Evolutionary conservation across 1,140 invertebrate genomes (phyloP).

Genomic region (Globodera ellingtonae): DNA sequence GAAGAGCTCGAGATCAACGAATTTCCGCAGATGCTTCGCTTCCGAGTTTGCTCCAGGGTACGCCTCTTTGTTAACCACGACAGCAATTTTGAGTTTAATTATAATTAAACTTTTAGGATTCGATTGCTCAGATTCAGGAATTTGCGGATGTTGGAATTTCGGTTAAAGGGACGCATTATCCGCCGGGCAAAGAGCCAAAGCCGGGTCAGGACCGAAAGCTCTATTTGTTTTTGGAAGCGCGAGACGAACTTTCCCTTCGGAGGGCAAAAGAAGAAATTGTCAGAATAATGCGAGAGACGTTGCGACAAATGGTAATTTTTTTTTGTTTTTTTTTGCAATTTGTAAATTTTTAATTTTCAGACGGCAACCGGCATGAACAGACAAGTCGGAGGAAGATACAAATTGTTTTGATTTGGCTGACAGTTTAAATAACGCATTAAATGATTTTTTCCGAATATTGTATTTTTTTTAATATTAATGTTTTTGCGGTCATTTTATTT

Average conservation of each 20-base stretch:
- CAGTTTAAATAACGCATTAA: neutral
- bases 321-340: conserved; percentile 21
- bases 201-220: conserved; percentile 89
- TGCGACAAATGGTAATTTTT: conserved; percentile 50
- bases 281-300: conserved; percentile 88
- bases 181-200: conserved; percentile 76
- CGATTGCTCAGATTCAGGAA: conserved; percentile 94
- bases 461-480: neutral
- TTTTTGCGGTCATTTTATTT: neutral
- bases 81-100: too few species aligned
- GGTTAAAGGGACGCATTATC: conserved; percentile 94
- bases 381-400: conserved; percentile 28
- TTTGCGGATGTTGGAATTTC: conserved; percentile 98
- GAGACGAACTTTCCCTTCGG: conserved; percentile 90
- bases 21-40: conserved; percentile 96
- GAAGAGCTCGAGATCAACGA: conserved; percentile 99
- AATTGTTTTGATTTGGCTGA: conserved; percentile 5
- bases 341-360: neutral
- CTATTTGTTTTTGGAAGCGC: conserved; percentile 97
- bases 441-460: neutral
- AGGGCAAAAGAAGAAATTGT: conserved; percentile 98
- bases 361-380: conserved; percentile 18
- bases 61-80: neutral
- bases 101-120: conserved; percentile 73
- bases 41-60: conserved; percentile 95